A percentile compares a stretch with the other conserved stretches of the same genome.
These are phyloP conservation scores for Alexandromys fortis DNA, from an alignment of 2,113 vertebrate genomes.

Conservation along the genomic window DNA sequence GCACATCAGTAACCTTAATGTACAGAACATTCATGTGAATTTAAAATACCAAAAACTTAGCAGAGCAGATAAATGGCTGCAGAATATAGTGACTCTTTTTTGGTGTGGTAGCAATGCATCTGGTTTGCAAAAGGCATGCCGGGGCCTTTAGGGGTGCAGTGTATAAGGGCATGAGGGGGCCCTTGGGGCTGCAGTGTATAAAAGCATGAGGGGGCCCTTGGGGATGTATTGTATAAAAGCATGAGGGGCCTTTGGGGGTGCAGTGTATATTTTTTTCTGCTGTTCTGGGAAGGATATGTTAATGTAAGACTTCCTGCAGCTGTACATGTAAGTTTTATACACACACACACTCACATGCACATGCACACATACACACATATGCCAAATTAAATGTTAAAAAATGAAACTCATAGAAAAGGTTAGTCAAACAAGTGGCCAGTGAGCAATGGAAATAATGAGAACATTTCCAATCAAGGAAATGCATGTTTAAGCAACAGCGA, in stretches of 20 bases:
- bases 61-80: too few species aligned
- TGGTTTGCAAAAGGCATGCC: neutral
- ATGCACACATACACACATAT: neutral
- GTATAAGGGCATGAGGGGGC: neutral
- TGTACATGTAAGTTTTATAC: neutral
- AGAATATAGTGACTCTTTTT: neutral
- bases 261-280: neutral
- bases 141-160: too few species aligned
- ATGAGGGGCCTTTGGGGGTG: neutral
- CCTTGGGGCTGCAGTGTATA: too few species aligned
- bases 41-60: neutral
- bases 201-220: too few species aligned
- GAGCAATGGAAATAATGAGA: neutral
- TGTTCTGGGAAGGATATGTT: neutral
- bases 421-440: neutral
- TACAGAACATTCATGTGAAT: neutral
- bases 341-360: neutral
- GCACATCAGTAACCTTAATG: neutral
- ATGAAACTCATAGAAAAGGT: neutral
- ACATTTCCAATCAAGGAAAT: neutral
- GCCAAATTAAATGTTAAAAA: neutral
- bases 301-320: neutral
- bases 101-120: neutral
- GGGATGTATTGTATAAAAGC: too few species aligned
- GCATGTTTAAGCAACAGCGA: neutral